Conservation (phyloP, 1,140 invertebrate genomes). For the Drosophila nigrodunni region DNA sequence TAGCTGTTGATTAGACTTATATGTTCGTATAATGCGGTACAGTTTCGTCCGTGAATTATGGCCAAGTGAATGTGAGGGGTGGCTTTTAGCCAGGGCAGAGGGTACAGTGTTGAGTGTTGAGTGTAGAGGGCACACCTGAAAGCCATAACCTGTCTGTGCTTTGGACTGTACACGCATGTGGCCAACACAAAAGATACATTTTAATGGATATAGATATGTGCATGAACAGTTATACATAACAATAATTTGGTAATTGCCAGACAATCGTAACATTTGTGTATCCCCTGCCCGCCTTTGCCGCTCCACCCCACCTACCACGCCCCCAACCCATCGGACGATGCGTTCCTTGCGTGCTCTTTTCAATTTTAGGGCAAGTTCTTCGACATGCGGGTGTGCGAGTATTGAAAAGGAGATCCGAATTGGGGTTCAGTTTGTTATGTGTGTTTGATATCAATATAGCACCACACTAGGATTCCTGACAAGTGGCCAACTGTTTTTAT, state of each 20-base stretch:
- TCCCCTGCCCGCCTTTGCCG: background rate
- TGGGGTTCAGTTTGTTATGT: slow-evolving; percentile 14
- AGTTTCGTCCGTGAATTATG: slow-evolving; percentile 68
- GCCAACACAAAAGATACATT: slow-evolving; percentile 76
- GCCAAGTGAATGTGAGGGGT: slow-evolving; percentile 18
- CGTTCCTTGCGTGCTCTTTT: slow-evolving; percentile 72
- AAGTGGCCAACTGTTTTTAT: slow-evolving; percentile 63
- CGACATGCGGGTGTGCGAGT: slow-evolving; percentile 33
- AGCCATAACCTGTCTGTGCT: slow-evolving; percentile 67
- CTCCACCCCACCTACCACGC: background rate
- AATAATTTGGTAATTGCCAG: slow-evolving; percentile 82
- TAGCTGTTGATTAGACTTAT: slow-evolving; percentile 66
- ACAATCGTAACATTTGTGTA: slow-evolving; percentile 80
- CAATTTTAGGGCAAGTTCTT: slow-evolving; percentile 66
- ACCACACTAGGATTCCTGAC: slow-evolving; percentile 40
- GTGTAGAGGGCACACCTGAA: slow-evolving; percentile 66
- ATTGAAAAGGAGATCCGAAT: background rate
- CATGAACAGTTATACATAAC: slow-evolving; percentile 74
- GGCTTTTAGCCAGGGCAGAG: slow-evolving; percentile 13
- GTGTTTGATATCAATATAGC: slow-evolving; percentile 30
- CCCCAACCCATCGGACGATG: slow-evolving; percentile 22
- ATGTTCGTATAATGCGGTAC: slow-evolving; percentile 38
- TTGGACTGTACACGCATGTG: slow-evolving; percentile 69
- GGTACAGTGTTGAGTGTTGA: background rate
- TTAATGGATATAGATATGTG: slow-evolving; percentile 72